Base-by-base conservation (phyloP, 2,797 vertebrate genomes). In the Manis javanica region DNA sequence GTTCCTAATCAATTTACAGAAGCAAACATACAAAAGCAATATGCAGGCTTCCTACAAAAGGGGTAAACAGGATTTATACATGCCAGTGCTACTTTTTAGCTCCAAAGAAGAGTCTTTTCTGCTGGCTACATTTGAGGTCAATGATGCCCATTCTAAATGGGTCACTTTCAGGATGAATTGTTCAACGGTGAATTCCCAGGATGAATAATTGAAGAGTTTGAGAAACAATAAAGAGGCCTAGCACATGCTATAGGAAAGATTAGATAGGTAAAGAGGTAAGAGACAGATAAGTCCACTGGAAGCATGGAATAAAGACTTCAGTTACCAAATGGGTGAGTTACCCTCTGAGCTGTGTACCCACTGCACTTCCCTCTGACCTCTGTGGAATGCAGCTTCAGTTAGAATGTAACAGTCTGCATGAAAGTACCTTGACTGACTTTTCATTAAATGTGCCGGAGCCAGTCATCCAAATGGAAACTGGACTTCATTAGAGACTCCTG, bases 1-100 rank as follows among this genome's bases (percentile, higher is more conserved):
- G 55, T 86, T 78, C 3, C 31, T 95, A 92, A 96, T 96, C 51
- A 92, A 85, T 64, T 95, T 96, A 75, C 2, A 86, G 57, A 95
- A 85, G 91, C 71, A 95, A 90, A 93, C 61, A 90, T 53, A 68
- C 71, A 90, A 94, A 95, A 93, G 29, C 13, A 94, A 93, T 69
- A 96, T 93, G 8, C 71, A 55, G 23, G 1, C 21, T 74, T 93
- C 29, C 75, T 84, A 34, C 55, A 91, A 90, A 59, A 23, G 57
- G 49, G 26, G 9, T 37, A 82, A 92, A 18, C 3, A 86, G 29
- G 55, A 96, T 78, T 91, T 95, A 15, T 14, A 87, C 16, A 26
- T 71, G 34, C 19, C 57, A 75, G 29, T 51, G 14, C 6, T 46
- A 66, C 14, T 3, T 92, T 90, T 87, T 46, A 72, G 39, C 16